A percentile compares a stretch with the other conserved stretches of the same genome.
Conservation (phyloP, 2,113 vertebrate species). For the Poecilia latipinna region DNA sequence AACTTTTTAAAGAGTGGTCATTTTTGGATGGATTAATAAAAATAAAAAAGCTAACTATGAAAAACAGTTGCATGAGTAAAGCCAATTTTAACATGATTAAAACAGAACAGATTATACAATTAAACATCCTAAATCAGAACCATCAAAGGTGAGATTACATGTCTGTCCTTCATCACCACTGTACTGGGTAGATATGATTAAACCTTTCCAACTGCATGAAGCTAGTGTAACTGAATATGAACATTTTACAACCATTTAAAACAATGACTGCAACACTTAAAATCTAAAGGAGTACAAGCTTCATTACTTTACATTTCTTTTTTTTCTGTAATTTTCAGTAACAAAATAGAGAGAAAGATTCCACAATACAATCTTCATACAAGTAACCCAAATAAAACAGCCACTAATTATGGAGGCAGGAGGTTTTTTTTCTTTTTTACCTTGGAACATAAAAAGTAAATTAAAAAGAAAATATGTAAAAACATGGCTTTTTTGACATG, state of each 20-base stretch:
- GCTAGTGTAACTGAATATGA: slow-evolving; percentile 68
- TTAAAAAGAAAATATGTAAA: slow-evolving; percentile 30
- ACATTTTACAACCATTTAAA: slow-evolving; percentile 86
- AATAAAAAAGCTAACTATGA: slow-evolving; percentile 2
- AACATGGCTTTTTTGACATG: slow-evolving; percentile 70
- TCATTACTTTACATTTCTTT: slow-evolving; percentile 56
- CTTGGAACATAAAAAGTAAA: slow-evolving; percentile 17
- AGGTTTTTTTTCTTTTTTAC: slow-evolving; percentile 1
- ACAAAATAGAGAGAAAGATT: slow-evolving; percentile 75
- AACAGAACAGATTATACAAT: slow-evolving; percentile 34
- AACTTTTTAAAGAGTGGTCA: slow-evolving; percentile 22
- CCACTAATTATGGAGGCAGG: background rate
- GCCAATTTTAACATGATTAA: slow-evolving; percentile 32
- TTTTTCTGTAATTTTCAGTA: slow-evolving; percentile 52
- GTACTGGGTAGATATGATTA: slow-evolving; percentile 49
- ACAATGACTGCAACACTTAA: slow-evolving; percentile 83
- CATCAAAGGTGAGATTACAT: background rate
- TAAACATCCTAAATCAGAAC: slow-evolving; percentile 8
- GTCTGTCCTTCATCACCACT: slow-evolving; percentile 54
- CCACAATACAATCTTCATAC: slow-evolving; percentile 70
- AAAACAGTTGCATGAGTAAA: slow-evolving; percentile 5
- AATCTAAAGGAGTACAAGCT: slow-evolving; percentile 53
- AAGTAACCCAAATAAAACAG: slow-evolving; percentile 56
- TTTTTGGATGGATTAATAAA: slow-evolving; percentile 20
- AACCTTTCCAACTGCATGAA: slow-evolving; percentile 40